These are phyloP conservation scores for Thalassoma bifasciatum DNA, from an alignment of 2,113 vertebrate species.

Conservation along the genomic window DNA sequence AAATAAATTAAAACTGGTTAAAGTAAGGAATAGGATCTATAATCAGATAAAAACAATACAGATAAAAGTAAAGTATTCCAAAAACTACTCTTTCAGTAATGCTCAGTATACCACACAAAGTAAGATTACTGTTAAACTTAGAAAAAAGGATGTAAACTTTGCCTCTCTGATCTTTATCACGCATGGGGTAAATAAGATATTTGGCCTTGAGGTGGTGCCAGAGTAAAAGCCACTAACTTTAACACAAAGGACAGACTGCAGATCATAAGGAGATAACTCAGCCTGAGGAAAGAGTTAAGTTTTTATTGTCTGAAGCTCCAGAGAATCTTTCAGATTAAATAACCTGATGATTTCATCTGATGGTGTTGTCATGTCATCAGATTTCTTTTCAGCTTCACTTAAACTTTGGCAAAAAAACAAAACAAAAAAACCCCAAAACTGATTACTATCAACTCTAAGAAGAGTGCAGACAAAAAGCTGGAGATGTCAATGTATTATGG, in stretches of 20 bases:
- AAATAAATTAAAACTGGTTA: no score
- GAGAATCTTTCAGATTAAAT: not conserved
- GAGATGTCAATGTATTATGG: no score
- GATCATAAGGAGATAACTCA: not conserved
- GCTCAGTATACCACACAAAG: not conserved
- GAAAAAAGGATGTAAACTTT: not conserved
- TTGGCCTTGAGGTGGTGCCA: not conserved
- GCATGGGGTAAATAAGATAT: not conserved
- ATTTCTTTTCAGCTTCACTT: not conserved
- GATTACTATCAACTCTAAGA: no score
- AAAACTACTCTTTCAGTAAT: not conserved
- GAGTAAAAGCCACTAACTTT: not conserved
- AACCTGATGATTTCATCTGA: not conserved
- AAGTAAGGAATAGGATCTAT: not conserved
- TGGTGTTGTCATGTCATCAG: not conserved
- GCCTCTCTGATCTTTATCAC: not conserved
- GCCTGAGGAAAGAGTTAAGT: not conserved
- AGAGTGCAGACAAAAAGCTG: no score
- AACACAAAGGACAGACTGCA: not conserved
- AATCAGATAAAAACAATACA: not conserved
- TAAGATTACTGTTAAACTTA: not conserved
- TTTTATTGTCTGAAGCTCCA: not conserved
- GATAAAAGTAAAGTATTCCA: not conserved
- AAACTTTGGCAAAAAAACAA: no score
- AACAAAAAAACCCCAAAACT: no score